Evolutionary conservation across 2,113 vertebrate species (phyloP).

Genomic region (Anguilla japonica): DNA sequence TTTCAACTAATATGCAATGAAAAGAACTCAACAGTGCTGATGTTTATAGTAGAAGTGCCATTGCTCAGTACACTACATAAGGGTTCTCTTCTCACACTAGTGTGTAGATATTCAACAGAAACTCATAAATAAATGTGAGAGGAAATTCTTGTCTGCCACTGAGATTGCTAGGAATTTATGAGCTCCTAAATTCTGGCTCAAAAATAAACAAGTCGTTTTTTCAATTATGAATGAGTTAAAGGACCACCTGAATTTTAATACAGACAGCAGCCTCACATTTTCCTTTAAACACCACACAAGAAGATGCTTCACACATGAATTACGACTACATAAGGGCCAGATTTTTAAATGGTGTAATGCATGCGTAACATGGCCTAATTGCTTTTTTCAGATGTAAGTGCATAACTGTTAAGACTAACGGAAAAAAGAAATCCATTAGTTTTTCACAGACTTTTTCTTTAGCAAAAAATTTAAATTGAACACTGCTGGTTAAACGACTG

Average conservation of each 20-base stretch:
- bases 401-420: background rate
- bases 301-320: background rate
- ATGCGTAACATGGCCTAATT: background rate
- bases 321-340: background rate
- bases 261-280: background rate
- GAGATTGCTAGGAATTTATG: background rate
- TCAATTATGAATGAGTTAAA: background rate
- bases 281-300: background rate
- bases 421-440: background rate
- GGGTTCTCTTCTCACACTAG: constrained; percentile 23
- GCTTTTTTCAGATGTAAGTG: background rate
- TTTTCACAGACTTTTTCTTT: background rate
- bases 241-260: background rate
- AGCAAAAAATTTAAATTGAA: background rate
- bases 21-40: constrained; percentile 25
- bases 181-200: background rate
- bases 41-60: background rate
- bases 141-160: background rate
- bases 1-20: constrained; percentile 9
- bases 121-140: constrained; percentile 8
- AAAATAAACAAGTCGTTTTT: constrained; percentile 2
- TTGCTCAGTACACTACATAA: background rate
- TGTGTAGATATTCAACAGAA: constrained; percentile 16
- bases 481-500: no score
- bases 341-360: background rate